phyloP scores from a whole-genome alignment of 2,797 vertebrate genomes.

The Macroramphosus scolopax region DNA sequence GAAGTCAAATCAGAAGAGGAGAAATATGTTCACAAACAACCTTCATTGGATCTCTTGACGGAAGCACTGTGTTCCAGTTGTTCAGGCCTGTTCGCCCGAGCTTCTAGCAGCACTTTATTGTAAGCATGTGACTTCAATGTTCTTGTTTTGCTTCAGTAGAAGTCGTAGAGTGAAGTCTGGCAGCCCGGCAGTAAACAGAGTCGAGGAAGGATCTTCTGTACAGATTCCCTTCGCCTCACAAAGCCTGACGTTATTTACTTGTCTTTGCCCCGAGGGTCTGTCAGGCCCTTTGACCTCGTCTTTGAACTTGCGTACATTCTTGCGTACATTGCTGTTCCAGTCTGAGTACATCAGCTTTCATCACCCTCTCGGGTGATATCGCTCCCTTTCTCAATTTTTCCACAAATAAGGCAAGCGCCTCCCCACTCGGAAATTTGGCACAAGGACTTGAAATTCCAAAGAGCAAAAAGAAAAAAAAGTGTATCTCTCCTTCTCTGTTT shows the following conservation, averaged over 20 bases:
- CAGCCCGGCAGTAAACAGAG: constrained; percentile 25
- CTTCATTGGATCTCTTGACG: constrained; percentile 24
- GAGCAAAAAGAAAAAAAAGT: constrained; percentile 52
- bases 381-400: constrained; percentile 74
- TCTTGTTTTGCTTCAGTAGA: too few relatives aligned
- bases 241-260: constrained; percentile 41
- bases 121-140: constrained; percentile 2
- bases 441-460: constrained; percentile 73
- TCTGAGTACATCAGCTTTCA: constrained; percentile 54
- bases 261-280: constrained; percentile 21
- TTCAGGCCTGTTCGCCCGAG: too few relatives aligned
- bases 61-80: constrained; percentile 12
- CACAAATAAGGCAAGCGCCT: constrained; percentile 78
- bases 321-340: constrained; percentile 41
- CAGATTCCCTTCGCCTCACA: constrained; percentile 16
- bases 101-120: constrained; percentile 6
- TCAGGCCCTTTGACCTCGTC: constrained; percentile 43
- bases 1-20: constrained; percentile 69
- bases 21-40: constrained; percentile 61
- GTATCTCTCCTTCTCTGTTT: constrained; percentile 46
- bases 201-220: constrained; percentile 18
- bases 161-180: too few relatives aligned
- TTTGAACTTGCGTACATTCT: constrained; percentile 48
- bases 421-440: constrained; percentile 75
- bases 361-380: constrained; percentile 63